Percentiles rank a stretch among this genome's conserved stretches.
phyloP scores from a whole-genome alignment of 1,140 invertebrate species.

The Chrysomallon squamiferum region DNA sequence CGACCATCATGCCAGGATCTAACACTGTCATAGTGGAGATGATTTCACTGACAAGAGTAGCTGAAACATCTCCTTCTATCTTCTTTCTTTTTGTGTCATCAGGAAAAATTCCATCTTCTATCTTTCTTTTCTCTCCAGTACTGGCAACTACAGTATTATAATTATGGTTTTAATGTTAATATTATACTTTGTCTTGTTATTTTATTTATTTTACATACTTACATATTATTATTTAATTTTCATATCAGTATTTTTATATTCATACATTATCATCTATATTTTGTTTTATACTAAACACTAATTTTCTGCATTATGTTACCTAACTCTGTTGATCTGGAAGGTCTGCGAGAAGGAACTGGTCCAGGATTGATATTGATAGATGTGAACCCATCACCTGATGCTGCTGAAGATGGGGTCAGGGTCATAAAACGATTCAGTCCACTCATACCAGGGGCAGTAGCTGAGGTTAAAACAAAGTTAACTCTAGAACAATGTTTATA shows the following conservation, averaged over 20 bases:
- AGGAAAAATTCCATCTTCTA: slow-evolving; percentile 36
- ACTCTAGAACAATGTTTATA: too few relatives aligned
- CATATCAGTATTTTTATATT: too few relatives aligned
- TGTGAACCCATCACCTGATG: slow-evolving; percentile 69
- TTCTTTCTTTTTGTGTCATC: slow-evolving; percentile 54
- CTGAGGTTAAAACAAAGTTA: too few relatives aligned
- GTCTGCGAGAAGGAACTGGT: slow-evolving; percentile 30
- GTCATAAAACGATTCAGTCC: slow-evolving; percentile 47
- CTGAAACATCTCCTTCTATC: slow-evolving; percentile 65
- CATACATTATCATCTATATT: too few relatives aligned
- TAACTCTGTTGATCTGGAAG: slow-evolving; percentile 40
- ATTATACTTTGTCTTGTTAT: too few relatives aligned
- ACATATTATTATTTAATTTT: too few relatives aligned
- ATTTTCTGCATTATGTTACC: too few relatives aligned
- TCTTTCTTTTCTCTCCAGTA: slow-evolving; percentile 39
- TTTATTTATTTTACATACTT: too few relatives aligned
- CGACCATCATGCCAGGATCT: slow-evolving; percentile 78
- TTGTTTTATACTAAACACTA: too few relatives aligned
- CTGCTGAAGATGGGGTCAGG: slow-evolving; percentile 17
- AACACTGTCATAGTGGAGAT: slow-evolving; percentile 73
- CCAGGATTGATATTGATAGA: slow-evolving; percentile 73
- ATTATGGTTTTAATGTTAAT: too few relatives aligned
- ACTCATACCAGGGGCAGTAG: slow-evolving; percentile 43
- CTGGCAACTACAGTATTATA: too few relatives aligned
- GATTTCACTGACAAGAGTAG: slow-evolving; percentile 77